Evolutionary conservation across 1,140 invertebrate species (phyloP).

Genomic region (Dendrolimus punctatus): DNA sequence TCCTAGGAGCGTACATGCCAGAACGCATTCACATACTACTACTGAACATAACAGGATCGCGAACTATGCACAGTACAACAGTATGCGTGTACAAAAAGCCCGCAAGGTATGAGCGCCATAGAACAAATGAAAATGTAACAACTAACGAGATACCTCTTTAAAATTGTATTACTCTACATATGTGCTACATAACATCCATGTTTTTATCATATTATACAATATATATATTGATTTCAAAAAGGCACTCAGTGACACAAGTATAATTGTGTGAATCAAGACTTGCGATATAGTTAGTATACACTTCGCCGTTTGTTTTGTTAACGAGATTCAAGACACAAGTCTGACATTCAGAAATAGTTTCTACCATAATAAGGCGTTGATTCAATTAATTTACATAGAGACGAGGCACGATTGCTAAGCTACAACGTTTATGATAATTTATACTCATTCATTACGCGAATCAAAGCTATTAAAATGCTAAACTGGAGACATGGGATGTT

Average conservation of each 20-base stretch:
- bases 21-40: constrained; percentile 21
- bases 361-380: neutral
- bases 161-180: neutral
- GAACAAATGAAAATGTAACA: neutral
- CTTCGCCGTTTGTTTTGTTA: neutral
- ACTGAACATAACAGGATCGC: constrained; percentile 16
- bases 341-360: neutral
- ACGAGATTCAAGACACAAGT: constrained; percentile 1
- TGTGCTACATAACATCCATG: too few species aligned
- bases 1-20: constrained; percentile 42
- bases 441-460: constrained; percentile 8
- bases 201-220: too few species aligned
- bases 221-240: constrained; percentile 4
- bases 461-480: constrained; percentile 9
- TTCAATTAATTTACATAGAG: constrained; percentile 7
- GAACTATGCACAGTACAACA: constrained; percentile 12
- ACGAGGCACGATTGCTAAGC: neutral
- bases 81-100: constrained; percentile 6
- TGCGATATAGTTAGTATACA: constrained; percentile 5
- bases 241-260: constrained; percentile 8
- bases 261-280: constrained; percentile 6
- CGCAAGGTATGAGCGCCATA: neutral
- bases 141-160: constrained; percentile 2
- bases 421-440: neutral
- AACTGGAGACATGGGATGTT: constrained; percentile 5